Conservation (phyloP, 1,140 invertebrate species). For the Pseudomyrmex pallidus region DNA sequence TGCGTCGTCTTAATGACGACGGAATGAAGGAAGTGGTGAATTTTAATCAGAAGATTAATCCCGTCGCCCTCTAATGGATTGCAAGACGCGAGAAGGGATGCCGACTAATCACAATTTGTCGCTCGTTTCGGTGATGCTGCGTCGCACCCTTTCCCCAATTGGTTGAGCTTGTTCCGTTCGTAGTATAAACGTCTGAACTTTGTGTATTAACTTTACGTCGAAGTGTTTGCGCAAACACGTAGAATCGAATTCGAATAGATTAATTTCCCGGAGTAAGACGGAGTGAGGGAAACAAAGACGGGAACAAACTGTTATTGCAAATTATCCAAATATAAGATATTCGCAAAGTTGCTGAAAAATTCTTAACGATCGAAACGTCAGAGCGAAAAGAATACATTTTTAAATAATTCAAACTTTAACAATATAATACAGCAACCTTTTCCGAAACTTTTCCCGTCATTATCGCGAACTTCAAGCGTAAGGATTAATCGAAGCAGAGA, state of each 20-base stretch:
- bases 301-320: background rate
- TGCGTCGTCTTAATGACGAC: constrained; percentile 55
- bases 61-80: constrained; percentile 76
- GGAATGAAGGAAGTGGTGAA: constrained; percentile 68
- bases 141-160: constrained; percentile 22
- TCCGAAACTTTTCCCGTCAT: background rate
- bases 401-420: background rate
- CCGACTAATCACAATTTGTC: constrained; percentile 78
- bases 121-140: constrained; percentile 54
- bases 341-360: background rate
- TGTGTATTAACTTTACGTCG: constrained; percentile 20
- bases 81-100: constrained; percentile 65
- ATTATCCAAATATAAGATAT: background rate
- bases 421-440: background rate
- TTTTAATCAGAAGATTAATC: constrained; percentile 77
- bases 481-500: constrained; percentile 56
- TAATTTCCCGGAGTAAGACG: too few relatives aligned
- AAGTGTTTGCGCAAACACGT: background rate
- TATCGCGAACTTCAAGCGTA: constrained; percentile 36
- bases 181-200: constrained; percentile 8
- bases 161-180: constrained; percentile 16
- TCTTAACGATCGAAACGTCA: background rate
- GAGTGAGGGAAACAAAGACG: too few relatives aligned
- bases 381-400: background rate
- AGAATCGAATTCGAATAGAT: background rate